Evolutionary conservation across 1,140 invertebrate genomes (phyloP), one percentile per base, ranked within the genome.

Genomic region (Drepana arcuata): DNA sequence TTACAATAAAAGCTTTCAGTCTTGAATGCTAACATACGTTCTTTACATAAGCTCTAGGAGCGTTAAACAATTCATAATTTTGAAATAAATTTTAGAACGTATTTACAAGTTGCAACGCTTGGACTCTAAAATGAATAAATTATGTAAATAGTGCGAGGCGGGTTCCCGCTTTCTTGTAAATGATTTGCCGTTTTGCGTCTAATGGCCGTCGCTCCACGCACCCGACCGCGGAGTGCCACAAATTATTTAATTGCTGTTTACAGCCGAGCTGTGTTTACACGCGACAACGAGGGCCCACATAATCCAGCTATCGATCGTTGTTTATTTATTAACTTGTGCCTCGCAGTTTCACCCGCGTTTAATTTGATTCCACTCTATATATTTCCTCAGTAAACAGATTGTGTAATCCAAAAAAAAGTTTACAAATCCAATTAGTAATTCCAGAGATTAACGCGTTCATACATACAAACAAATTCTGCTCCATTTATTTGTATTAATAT

Each of bases 131-230:
- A 34, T 66, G 75, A 71, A 80, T 80, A 80, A 80, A 80, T 80
- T 80, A 80, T 78, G 75, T 80, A 77, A 80, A 80, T 77, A 75
- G 48, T 62, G 62, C 54, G 50, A 69, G 65, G 66, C 61, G 63
- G 69, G 66, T 64, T 77, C 75, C 72, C 69, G 75, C 71, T 80
- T 75, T 75, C 72, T 80, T 68, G 73, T 78, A 80, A 75, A 80
- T 80, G 75, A 70, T 75, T 78, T 72, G 75, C 60, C 67, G 75
- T 70, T 80, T 77, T 66, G 58, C 53, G 43, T 66, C 50, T 75
- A 78, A 75, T 75, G 64, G 68, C 53, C 51, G 58, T 36, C 36
- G 58, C 40, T 66, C 57, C 57, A 66, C 62, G 56, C 61, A 49
- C 54, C 53, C 50, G 42, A 53, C 58, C 50, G 53, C 57, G 58